phyloP scores from a whole-genome alignment of 2,888 invertebrate genomes.

The Eumerus sabulonum region DNA sequence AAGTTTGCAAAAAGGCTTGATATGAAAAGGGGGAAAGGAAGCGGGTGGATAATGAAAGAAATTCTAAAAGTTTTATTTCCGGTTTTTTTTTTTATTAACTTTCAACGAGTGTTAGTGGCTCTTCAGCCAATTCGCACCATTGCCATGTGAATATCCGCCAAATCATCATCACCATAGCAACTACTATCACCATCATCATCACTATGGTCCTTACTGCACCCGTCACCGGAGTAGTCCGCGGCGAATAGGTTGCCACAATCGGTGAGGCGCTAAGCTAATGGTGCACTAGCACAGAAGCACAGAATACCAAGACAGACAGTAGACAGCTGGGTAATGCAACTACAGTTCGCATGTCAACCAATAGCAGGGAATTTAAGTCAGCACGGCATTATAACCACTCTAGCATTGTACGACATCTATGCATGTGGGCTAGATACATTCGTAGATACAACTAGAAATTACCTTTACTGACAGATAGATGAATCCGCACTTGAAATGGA shows the following conservation, averaged over 20 bases:
- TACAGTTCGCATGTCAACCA: constrained; percentile 44
- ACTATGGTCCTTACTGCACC: not conserved
- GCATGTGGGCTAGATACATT: constrained; percentile 34
- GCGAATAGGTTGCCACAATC: no score
- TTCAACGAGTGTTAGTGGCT: constrained; percentile 28
- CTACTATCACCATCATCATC: constrained; percentile 24
- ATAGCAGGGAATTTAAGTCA: constrained; percentile 45
- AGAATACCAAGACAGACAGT: not conserved
- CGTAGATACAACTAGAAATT: constrained; percentile 39
- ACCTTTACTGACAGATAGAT: constrained; percentile 44
- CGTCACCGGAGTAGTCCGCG: constrained; percentile 24
- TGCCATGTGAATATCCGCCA: constrained; percentile 12
- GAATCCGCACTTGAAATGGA: constrained; percentile 27
- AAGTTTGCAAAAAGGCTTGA: no score
- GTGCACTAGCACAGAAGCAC: constrained; percentile 34
- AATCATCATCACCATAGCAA: constrained; percentile 9
- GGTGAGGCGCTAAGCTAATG: constrained; percentile 52
- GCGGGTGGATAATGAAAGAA: constrained; percentile 2
- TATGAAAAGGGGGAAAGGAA: not conserved
- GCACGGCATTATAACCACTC: constrained; percentile 14
- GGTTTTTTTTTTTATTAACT: constrained; percentile 40
- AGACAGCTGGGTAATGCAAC: constrained; percentile 37
- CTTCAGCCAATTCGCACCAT: constrained; percentile 27
- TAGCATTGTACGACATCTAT: constrained; percentile 1
- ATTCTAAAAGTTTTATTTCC: constrained; percentile 38